phyloP scores from a whole-genome alignment of 2,113 vertebrate genomes.

The Coptodon rendalli region DNA sequence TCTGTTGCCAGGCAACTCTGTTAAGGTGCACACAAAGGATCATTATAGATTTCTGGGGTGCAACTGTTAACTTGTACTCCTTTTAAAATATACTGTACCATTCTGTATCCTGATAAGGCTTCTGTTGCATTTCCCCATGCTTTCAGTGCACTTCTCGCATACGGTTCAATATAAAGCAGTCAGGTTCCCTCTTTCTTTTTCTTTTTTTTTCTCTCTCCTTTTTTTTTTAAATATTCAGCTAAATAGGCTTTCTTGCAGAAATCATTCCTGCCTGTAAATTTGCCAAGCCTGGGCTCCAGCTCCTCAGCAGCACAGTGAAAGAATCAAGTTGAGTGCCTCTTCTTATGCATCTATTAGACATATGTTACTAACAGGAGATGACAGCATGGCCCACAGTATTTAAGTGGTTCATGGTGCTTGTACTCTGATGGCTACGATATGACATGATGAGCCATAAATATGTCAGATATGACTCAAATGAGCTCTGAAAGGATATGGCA shows the following conservation, averaged over 20 bases:
- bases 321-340: constrained; percentile 56
- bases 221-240: not conserved
- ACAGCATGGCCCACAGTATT: constrained; percentile 73
- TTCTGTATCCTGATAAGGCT: constrained; percentile 17
- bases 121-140: constrained; percentile 3
- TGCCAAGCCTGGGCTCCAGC: not conserved
- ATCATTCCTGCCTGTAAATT: constrained; percentile 10
- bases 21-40: constrained; percentile 59
- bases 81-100: constrained; percentile 30
- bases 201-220: not conserved
- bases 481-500: constrained; percentile 62
- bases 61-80: constrained; percentile 49
- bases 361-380: constrained; percentile 62
- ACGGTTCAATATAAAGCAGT: constrained; percentile 13
- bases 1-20: constrained; percentile 68
- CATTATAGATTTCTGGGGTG: constrained; percentile 60
- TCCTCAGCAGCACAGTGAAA: constrained; percentile 8
- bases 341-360: constrained; percentile 57
- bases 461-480: constrained; percentile 68
- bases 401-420: constrained; percentile 68
- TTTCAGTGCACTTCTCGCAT: not conserved
- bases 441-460: constrained; percentile 71
- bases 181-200: not conserved
- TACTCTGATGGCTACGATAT: constrained; percentile 62
- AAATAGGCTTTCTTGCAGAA: constrained; percentile 20